Percentiles rank a stretch among this genome's conserved stretches.
phyloP scores from a whole-genome alignment of 2,888 invertebrate genomes.

The Drosophila niveifrons region DNA sequence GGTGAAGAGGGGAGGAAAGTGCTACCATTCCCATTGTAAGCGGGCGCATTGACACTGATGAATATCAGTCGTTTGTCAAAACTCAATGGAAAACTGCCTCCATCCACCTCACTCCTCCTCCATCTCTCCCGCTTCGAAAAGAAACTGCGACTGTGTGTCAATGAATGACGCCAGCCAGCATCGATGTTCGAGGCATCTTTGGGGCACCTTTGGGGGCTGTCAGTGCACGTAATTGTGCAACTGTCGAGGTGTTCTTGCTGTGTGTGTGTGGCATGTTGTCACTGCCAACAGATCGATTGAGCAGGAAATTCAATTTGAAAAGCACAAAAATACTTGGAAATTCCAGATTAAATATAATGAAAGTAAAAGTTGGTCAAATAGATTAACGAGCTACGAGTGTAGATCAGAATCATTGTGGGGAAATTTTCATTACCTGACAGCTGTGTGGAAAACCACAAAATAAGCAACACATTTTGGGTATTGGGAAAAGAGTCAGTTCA shows the following conservation, averaged over 20 bases:
- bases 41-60: slow-evolving; percentile 80
- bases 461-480: slow-evolving; percentile 72
- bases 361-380: slow-evolving; percentile 13
- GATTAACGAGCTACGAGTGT: background rate
- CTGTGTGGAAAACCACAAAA: slow-evolving; percentile 72
- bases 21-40: slow-evolving; percentile 28
- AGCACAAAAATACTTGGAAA: background rate
- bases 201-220: slow-evolving; percentile 67
- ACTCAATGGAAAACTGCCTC: slow-evolving; percentile 73
- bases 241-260: slow-evolving; percentile 45
- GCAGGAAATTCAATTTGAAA: background rate
- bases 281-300: background rate
- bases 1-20: background rate
- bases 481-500: slow-evolving; percentile 38
- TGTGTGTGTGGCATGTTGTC: slow-evolving; percentile 11
- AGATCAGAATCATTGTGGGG: background rate
- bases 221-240: slow-evolving; percentile 60
- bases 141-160: slow-evolving; percentile 54
- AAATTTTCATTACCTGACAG: slow-evolving; percentile 41
- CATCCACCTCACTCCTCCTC: slow-evolving; percentile 12
- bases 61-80: slow-evolving; percentile 84
- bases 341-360: slow-evolving; percentile 4
- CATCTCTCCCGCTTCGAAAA: background rate
- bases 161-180: slow-evolving; percentile 73
- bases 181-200: slow-evolving; percentile 31